A percentile compares a stretch with the other conserved stretches of the same genome.
Evolutionary conservation across 2,113 vertebrate genomes (phyloP).

Genomic region (Isichthys henryi): DNA sequence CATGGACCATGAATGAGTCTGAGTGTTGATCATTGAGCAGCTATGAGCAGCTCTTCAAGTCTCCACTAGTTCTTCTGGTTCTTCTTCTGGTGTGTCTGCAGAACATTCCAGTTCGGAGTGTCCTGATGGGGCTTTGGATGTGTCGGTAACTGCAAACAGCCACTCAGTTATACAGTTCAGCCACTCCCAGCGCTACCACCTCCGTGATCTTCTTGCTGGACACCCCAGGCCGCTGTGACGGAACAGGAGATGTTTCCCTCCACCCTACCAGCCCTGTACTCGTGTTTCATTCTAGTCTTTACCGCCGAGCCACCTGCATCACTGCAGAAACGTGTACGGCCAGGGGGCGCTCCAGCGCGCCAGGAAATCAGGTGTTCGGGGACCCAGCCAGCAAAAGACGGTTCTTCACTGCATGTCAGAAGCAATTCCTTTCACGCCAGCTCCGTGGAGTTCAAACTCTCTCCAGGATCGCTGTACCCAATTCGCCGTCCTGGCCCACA

Average conservation of each 20-base stretch:
- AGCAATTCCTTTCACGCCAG: background rate
- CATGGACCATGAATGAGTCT: background rate
- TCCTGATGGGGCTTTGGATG: background rate
- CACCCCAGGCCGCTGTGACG: background rate
- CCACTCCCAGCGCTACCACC: background rate
- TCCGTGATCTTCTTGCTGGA: background rate
- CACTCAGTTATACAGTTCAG: background rate
- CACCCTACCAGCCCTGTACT: background rate
- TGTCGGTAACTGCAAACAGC: background rate
- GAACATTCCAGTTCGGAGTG: background rate
- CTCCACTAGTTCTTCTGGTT: background rate
- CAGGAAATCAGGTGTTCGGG: background rate
- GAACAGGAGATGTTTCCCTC: background rate
- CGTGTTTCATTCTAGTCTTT: background rate
- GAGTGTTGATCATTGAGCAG: background rate
- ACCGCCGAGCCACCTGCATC: background rate
- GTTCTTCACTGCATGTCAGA: background rate
- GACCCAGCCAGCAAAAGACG: background rate
- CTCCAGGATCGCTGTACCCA: background rate
- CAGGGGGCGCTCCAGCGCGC: background rate
- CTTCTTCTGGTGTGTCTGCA: background rate
- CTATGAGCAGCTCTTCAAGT: background rate
- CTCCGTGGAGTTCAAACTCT: background rate
- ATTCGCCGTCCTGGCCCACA: background rate
- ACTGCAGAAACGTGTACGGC: background rate